Percentiles rank a stretch among this genome's conserved stretches.
Evolutionary conservation across 64 coral and sea anemone species (phyloP).

Genomic region (Montipora capricornis): DNA sequence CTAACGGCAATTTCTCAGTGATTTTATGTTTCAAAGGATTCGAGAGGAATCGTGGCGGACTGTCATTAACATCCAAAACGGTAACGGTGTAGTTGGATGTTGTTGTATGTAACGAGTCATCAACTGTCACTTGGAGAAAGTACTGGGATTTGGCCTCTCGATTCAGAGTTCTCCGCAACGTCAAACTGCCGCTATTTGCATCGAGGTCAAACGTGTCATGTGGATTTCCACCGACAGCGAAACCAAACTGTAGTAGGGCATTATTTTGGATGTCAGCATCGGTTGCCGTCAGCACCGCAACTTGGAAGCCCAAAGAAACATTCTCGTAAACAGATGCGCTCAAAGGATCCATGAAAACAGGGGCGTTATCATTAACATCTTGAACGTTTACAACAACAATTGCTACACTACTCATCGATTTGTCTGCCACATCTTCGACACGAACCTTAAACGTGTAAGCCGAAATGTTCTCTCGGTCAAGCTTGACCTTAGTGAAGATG

Average conservation of each 20-base stretch:
- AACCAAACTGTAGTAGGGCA: conserved; percentile 58
- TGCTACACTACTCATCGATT: conserved; percentile 74
- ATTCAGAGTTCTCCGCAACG: conserved; percentile 58
- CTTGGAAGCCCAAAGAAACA: conserved; percentile 59
- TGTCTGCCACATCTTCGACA: conserved; percentile 74
- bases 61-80: conserved; percentile 92
- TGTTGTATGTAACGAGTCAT: conserved; percentile 73
- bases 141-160: conserved; percentile 73
- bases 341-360: conserved; percentile 66
- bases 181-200: conserved; percentile 72
- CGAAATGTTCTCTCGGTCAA: conserved; percentile 75
- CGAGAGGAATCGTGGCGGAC: conserved; percentile 76
- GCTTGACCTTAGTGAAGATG: conserved; percentile 52
- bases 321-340: conserved; percentile 72
- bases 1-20: conserved; percentile 56
- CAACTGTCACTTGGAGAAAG: conserved; percentile 69
- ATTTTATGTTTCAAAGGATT: conserved; percentile 61
- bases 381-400: conserved; percentile 65
- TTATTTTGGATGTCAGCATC: conserved; percentile 69
- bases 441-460: conserved; percentile 65
- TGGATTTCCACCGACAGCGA: conserved; percentile 67
- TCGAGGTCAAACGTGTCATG: conserved; percentile 75
- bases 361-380: conserved; percentile 91
- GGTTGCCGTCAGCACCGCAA: conserved; percentile 57
- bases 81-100: conserved; percentile 59